Base-by-base conservation (phyloP, 2,113 vertebrate genomes). In the Scolopax mira region DNA sequence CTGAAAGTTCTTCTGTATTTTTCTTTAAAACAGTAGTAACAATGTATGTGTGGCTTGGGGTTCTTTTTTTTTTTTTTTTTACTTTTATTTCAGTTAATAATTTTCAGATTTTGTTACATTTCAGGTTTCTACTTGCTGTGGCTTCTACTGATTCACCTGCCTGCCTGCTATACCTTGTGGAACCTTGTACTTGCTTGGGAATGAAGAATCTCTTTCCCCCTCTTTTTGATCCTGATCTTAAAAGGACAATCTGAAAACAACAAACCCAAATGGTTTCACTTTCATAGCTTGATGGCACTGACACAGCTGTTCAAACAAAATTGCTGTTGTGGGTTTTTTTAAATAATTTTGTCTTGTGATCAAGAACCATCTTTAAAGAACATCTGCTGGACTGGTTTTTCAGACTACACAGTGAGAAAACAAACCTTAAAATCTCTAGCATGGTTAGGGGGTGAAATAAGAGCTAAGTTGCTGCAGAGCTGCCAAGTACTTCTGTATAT, bases 261-360 rank as follows among this genome's bases (percentile, higher is more conserved):
- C 11, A 69, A 60, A 69, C 27, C 7, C 13, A 60, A 44, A 17
- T 12, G 3, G 9, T 69, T 88, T 78, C 39, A 35, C 5, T 9
- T 57, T 49, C 14, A 48, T 25, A 15, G 4, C 13, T 5, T 35
- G 18, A 42, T 52, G 18, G 48, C 13, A 49, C 5, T 9, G 62
- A 24, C 15, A 74, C 5, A 61, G 18, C 3, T 52, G 79, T 89
- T 70, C n/a, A 11, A 80, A 67, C 13, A 79, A 72, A 62, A 48
- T 44, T 0, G 4, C 8, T 2, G 2, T 18, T 78, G 10, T 41
- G 10, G 0, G 1, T 2, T 77, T 85, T 84, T 46, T 24, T 7
- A 41, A 37, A 92, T 13, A 49, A 39, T 39, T 65, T 60, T 8
- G 4, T 72, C n/a, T 48, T 66, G 22, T 35, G 8, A 8, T 5